A percentile compares a stretch with the other conserved stretches of the same genome.
Conservation (phyloP, 2,113 vertebrate genomes). For the Passer montanus region DNA sequence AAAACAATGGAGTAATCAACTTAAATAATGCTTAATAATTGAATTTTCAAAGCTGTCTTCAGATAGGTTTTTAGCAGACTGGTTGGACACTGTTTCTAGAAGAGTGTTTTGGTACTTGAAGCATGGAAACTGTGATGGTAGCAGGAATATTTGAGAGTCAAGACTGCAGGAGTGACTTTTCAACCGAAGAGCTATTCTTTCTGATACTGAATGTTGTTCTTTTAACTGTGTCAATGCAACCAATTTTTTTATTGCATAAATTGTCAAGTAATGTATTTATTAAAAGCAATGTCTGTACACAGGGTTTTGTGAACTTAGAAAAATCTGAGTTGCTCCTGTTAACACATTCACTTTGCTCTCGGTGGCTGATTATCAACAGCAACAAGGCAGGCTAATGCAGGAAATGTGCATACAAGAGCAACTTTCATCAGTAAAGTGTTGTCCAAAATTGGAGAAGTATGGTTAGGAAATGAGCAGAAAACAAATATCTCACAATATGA, state of each 20-base stretch:
- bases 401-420: conserved; percentile 86
- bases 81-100: background rate
- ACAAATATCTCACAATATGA: conserved; percentile 55
- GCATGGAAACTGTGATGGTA: background rate
- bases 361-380: conserved; percentile 79
- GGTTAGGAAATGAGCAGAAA: conserved; percentile 76
- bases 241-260: background rate
- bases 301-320: background rate
- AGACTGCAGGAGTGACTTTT: background rate
- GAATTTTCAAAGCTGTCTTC: background rate
- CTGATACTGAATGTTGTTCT: background rate
- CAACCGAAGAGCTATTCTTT: background rate
- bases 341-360: background rate
- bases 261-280: background rate
- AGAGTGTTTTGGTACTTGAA: background rate
- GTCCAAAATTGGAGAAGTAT: conserved; percentile 90
- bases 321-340: background rate
- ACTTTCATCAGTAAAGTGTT: conserved; percentile 88
- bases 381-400: conserved; percentile 76
- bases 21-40: background rate
- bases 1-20: background rate
- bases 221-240: background rate
- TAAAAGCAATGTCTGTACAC: fast-evolving
- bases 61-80: background rate
- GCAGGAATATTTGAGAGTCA: background rate